Evolutionary conservation across 2,113 vertebrate genomes (phyloP), one percentile per base, ranked within the genome.

Genomic region (Electrona antarctica): DNA sequence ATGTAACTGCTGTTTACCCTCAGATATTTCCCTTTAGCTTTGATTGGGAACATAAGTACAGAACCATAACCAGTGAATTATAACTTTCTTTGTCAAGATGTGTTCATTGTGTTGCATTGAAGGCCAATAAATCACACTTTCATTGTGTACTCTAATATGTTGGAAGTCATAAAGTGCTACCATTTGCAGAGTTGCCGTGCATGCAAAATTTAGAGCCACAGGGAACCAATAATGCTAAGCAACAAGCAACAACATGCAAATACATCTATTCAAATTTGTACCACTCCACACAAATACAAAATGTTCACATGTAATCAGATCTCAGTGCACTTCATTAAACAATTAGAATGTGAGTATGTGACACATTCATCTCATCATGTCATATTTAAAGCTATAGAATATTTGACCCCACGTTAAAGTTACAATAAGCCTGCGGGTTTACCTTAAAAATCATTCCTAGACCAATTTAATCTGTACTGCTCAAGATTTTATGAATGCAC

Each of bases 161-260:
- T 79, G 76, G 80, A 51, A 68, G 64, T 76, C 67, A 76, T 82
- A 55, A 81, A 87, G 81, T 74, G 13, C 70, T 71, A 78, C 67
- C 71, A 79, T 81, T 86, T 67, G 77, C 86, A 88, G 81, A 73
- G 73, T 74, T 88, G 83, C 83, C 67, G 64, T 81, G 78, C 68
- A 93, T 92, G 91, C 92, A 94, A 94, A 94, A 86, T 79, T 75
- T 88, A 82, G 89, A 88, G 87, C 77, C 85, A 82, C 83, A 87
- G 81, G 77, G 84, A 89, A 80, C 83, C 86, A 84, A 86, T 80
- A 87, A 85, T 80, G 86, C 88, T 85, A 85, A 82, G 87, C 87
- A 91, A 90, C 87, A 91, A 85, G 81, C 61, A 83, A 80, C 75
- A 71, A 52, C 62, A 94, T 93, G 93, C 92, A 94, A 93, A 94